Percentiles rank a stretch among this genome's conserved stretches.
phyloP scores from a whole-genome alignment of 2,113 vertebrate genomes.

The Cranoglanis bouderius region DNA sequence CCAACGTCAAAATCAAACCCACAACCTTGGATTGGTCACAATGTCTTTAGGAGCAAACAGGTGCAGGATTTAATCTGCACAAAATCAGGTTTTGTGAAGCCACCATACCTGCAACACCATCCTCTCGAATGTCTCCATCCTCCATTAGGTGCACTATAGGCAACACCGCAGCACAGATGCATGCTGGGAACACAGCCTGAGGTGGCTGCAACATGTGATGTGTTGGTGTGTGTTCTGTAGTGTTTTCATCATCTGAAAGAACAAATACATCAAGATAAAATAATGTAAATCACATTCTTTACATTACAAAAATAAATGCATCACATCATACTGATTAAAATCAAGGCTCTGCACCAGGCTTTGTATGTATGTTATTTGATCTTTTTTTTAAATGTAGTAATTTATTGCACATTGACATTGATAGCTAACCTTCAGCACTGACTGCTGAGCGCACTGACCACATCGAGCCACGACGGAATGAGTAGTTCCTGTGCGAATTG shows the following conservation, averaged over 20 bases:
- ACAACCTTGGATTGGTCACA: neutral
- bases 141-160: slow-evolving; percentile 98
- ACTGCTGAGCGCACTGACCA: slow-evolving; percentile 94
- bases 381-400: neutral
- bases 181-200: slow-evolving; percentile 96
- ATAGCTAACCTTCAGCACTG: slow-evolving; percentile 87
- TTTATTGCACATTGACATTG: neutral
- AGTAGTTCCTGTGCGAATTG: slow-evolving; percentile 98
- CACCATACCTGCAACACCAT: slow-evolving; percentile 89
- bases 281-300: neutral
- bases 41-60: neutral
- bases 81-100: neutral
- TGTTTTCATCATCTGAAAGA: slow-evolving; percentile 88
- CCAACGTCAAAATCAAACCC: too few species aligned
- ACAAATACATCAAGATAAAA: neutral
- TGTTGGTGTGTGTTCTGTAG: slow-evolving; percentile 92
- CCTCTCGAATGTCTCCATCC: slow-evolving; percentile 94
- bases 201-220: slow-evolving; percentile 94
- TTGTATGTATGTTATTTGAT: neutral
- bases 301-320: neutral
- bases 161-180: slow-evolving; percentile 95
- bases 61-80: neutral
- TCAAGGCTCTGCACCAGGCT: neutral
- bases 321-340: neutral
- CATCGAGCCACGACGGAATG: slow-evolving; percentile 92